Evolutionary conservation across 2,113 vertebrate genomes (phyloP).

Genomic region (Cavia porcellus): DNA sequence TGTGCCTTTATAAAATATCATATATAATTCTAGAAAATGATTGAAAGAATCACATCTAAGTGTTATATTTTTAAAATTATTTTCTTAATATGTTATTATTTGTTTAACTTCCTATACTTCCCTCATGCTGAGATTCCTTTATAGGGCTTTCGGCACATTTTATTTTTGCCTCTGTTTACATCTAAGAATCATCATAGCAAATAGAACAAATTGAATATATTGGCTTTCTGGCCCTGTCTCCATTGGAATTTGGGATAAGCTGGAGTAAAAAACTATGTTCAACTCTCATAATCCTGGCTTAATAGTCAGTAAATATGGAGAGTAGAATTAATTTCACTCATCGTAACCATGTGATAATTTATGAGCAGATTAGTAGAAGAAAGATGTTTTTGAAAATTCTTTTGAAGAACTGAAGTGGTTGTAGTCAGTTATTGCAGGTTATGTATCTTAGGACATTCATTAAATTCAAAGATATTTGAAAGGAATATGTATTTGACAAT

Average conservation of each 20-base stretch:
- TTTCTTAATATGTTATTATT: slow-evolving; percentile 1
- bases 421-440: neutral
- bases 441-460: neutral
- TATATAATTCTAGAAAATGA: neutral
- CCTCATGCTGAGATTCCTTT: neutral
- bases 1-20: neutral
- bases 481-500: neutral
- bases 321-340: neutral
- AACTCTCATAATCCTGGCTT: neutral
- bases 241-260: neutral
- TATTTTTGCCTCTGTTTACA: neutral
- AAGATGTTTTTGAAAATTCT: neutral
- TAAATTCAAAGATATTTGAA: neutral
- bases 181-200: neutral
- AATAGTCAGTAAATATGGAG: neutral
- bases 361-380: neutral
- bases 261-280: neutral
- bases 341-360: neutral
- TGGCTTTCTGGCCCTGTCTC: neutral
- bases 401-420: slow-evolving; percentile 41
- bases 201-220: neutral
- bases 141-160: neutral
- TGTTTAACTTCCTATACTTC: neutral
- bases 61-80: neutral
- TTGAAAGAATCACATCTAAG: neutral